Evolutionary conservation across 2,113 vertebrate genomes (phyloP).

Genomic region (Hydrolagus affinis): DNA sequence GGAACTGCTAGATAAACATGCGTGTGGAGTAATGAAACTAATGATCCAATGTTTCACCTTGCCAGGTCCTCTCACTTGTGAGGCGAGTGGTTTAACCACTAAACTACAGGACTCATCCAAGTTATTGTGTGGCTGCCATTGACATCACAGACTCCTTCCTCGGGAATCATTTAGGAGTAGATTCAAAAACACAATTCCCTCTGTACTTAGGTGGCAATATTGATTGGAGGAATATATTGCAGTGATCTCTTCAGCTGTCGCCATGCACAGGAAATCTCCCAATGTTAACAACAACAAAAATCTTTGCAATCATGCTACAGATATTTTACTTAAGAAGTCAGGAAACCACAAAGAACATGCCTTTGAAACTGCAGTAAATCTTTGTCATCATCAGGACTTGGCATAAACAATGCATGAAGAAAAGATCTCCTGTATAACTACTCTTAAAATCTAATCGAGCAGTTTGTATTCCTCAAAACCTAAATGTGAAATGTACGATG

Average conservation of each 20-base stretch:
- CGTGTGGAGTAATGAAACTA: too few relatives aligned
- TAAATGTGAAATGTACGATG: background rate
- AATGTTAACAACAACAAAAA: background rate
- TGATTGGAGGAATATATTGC: background rate
- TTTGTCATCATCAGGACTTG: background rate
- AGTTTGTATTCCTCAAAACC: background rate
- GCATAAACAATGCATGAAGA: background rate
- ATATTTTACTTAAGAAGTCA: background rate
- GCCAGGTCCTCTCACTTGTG: too few relatives aligned
- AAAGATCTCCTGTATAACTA: background rate
- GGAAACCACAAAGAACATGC: background rate
- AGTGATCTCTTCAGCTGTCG: background rate
- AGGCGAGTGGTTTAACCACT: too few relatives aligned
- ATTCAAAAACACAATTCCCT: background rate
- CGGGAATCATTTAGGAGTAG: too few relatives aligned
- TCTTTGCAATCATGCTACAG: background rate
- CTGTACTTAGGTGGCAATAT: background rate
- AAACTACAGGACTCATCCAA: too few relatives aligned
- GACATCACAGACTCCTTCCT: too few relatives aligned
- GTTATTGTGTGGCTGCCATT: too few relatives aligned
- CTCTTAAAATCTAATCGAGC: too few relatives aligned
- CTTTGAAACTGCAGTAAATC: slow-evolving; percentile 5
- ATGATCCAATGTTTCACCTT: too few relatives aligned
- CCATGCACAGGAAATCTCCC: background rate
- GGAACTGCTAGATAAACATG: too few relatives aligned